A percentile compares a stretch with the other conserved stretches of the same genome.
phyloP scores from a whole-genome alignment of 2,113 vertebrate species.

The Aythya baeri region DNA sequence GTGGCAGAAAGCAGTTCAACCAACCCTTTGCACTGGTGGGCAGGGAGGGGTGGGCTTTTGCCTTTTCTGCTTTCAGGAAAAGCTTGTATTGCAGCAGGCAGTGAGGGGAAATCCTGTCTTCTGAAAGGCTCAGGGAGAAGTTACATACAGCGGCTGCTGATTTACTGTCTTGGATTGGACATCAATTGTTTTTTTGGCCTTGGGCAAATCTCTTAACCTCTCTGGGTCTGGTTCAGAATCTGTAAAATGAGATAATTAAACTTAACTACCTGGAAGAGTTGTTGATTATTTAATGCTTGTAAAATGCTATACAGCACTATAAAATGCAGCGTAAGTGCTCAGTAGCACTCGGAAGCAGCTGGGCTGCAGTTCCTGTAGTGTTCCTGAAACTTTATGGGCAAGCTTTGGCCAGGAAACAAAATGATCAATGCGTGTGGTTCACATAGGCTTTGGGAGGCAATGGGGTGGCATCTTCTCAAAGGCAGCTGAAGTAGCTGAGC shows the following conservation, averaged over 20 bases:
- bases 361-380: neutral
- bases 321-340: neutral
- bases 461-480: neutral
- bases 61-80: neutral
- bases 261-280: constrained; percentile 43
- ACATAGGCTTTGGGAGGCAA: neutral
- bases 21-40: accelerated
- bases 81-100: neutral
- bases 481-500: neutral
- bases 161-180: neutral
- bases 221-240: constrained; percentile 4
- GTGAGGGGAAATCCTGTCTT: neutral
- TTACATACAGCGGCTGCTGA: neutral
- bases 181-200: neutral
- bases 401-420: neutral
- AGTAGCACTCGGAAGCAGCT: constrained; percentile 4
- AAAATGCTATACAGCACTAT: constrained; percentile 33
- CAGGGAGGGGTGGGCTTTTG: neutral
- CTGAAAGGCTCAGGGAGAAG: neutral
- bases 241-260: constrained; percentile 53
- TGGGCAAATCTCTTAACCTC: neutral
- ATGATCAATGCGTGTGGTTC: neutral
- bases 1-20: neutral
- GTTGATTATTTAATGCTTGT: constrained; percentile 61
- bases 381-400: constrained; percentile 8